These are phyloP conservation scores for Anableps anableps DNA, from an alignment of 2,797 vertebrate species.

Conservation along the genomic window DNA sequence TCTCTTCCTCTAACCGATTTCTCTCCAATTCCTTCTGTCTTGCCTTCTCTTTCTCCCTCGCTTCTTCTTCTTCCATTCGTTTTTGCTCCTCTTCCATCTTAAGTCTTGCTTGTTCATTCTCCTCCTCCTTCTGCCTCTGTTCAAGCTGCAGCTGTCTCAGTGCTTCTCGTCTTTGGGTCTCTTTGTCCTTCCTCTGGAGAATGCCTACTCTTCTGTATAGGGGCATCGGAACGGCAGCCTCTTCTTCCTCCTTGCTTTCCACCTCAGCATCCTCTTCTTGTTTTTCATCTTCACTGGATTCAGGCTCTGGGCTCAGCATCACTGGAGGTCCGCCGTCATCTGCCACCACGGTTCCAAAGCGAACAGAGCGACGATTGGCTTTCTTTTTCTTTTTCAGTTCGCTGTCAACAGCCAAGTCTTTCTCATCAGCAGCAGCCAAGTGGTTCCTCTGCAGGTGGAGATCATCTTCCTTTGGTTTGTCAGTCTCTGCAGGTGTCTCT, in stretches of 20 bases:
- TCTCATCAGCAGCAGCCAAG: slow-evolving; percentile 63
- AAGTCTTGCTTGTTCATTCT: slow-evolving; percentile 23
- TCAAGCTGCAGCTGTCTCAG: slow-evolving; percentile 54
- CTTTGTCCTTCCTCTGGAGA: slow-evolving; percentile 29
- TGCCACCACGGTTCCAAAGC: slow-evolving; percentile 60
- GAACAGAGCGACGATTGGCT: slow-evolving; percentile 71
- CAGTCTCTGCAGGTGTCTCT: slow-evolving; percentile 9
- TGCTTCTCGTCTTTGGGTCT: slow-evolving; percentile 30
- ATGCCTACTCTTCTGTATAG: slow-evolving; percentile 32
- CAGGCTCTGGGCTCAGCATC: slow-evolving; percentile 54
- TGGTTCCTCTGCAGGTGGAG: slow-evolving; percentile 25
- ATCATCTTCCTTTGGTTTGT: slow-evolving; percentile 10
- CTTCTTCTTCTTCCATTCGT: slow-evolving; percentile 36
- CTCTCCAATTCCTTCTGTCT: slow-evolving; percentile 30
- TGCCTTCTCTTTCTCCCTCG: slow-evolving; percentile 34
- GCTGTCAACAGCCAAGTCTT: slow-evolving; percentile 36
- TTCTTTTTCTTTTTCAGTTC: slow-evolving; percentile 66
- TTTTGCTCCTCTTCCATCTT: slow-evolving; percentile 41
- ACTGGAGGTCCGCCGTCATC: slow-evolving; percentile 62
- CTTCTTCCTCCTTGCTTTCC: slow-evolving; percentile 26
- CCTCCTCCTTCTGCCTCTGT: slow-evolving; percentile 45
- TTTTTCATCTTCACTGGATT: slow-evolving; percentile 61
- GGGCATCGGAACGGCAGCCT: slow-evolving; percentile 20
- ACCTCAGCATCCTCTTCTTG: slow-evolving; percentile 34
- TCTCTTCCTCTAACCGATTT: slow-evolving; percentile 22